Evolutionary conservation across 2,888 invertebrate genomes (phyloP), one percentile per base, ranked within the genome.

Genomic region (Sinhomidia bicolor): DNA sequence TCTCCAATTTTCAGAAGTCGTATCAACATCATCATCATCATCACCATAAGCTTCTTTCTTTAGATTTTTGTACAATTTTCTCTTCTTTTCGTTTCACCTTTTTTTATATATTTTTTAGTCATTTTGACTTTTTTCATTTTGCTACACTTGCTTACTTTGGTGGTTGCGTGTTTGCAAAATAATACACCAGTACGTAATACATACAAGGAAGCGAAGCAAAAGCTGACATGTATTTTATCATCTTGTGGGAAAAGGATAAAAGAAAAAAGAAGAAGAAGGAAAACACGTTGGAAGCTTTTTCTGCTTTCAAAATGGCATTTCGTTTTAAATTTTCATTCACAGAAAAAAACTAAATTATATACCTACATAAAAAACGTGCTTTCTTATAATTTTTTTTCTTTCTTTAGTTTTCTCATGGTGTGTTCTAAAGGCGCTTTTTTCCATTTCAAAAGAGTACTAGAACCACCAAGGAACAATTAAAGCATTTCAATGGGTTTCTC

Each of bases 401-500:
- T 57, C 17, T n/a, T 36, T 68, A 68, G n/a, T n/a, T n/a, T n/a
- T n/a, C n/a, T n/a, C n/a, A n/a, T n/a, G n/a, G n/a, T 68, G 65
- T 68, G 36, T 17, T 36, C 65, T 36, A 32, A 36, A 36, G 65
- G 36, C 36, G 7, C 17, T 7, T 32, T n/a, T 4, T 14, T 1
- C 17, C 17, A 20, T 20, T 36, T 36, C 17, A 36, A 68, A 68
- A 36, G 2, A n/a, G n/a, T n/a, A n/a, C n/a, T n/a, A n/a, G 44
- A 76, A 62, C 78, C 78, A 85, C 65, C 10, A 32, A 62, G 85
- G 85, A 78, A 85, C 85, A 85, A 85, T 85, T 85, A 85, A 78
- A 85, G 57, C 44, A 17, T 23, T n/a, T 54, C 32, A 47, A 65
- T 65, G 60, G n/a, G 68, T 85, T 85, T 51, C 85, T 32, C n/a